These are phyloP conservation scores for Bombyx mandarina DNA, from an alignment of 1,140 invertebrate genomes.

Conservation along the genomic window DNA sequence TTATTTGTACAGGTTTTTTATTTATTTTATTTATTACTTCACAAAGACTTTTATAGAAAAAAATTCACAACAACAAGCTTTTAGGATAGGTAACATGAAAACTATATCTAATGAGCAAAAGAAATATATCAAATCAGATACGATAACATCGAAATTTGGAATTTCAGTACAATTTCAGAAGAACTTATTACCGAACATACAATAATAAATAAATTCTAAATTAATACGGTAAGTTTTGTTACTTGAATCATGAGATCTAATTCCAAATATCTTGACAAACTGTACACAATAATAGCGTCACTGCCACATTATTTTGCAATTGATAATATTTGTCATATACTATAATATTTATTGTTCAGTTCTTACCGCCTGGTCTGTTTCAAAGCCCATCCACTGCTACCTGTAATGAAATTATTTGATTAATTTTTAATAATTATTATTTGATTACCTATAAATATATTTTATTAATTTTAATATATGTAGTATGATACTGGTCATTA, in stretches of 20 bases:
- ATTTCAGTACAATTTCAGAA: not conserved
- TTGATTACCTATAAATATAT: not conserved
- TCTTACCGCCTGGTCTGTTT: conserved; percentile 24
- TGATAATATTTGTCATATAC: conserved; percentile 24
- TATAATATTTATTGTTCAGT: conserved; percentile 22
- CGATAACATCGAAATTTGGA: too few species aligned
- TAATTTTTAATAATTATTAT: not conserved
- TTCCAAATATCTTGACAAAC: conserved; percentile 10
- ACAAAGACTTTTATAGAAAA: too few species aligned
- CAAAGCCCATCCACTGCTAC: conserved; percentile 37
- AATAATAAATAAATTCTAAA: not conserved
- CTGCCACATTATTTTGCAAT: conserved; percentile 18
- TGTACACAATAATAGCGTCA: conserved; percentile 10
- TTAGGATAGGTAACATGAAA: too few species aligned
- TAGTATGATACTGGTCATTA: not conserved
- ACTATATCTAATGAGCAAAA: too few species aligned
- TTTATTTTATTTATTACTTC: too few species aligned
- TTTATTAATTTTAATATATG: not conserved
- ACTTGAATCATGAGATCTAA: not conserved
- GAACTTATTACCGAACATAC: not conserved
- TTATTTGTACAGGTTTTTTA: too few species aligned
- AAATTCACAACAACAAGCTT: too few species aligned
- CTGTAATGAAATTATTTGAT: conserved; percentile 25
- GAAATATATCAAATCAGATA: too few species aligned
- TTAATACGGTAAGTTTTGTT: not conserved